Evolutionary conservation across 64 coral and sea anemone species (phyloP).

Genomic region (Dendronephthya gigantea): DNA sequence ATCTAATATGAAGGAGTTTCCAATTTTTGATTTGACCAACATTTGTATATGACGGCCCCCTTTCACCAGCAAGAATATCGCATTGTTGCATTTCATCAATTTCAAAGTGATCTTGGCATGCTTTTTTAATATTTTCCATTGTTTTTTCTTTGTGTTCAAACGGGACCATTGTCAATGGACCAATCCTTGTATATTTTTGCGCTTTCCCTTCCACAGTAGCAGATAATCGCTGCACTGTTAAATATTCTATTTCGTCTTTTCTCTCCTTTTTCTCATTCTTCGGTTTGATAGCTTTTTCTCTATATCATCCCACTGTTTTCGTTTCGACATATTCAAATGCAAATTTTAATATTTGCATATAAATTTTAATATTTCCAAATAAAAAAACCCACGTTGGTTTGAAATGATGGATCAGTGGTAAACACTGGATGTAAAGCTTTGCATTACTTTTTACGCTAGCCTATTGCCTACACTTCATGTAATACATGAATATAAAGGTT

Average conservation of each 20-base stretch:
- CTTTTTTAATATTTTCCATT: constrained; percentile 14
- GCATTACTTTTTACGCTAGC: too few relatives aligned
- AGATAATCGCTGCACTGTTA: constrained; percentile 6
- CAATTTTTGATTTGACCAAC: background rate
- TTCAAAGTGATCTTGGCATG: too few relatives aligned
- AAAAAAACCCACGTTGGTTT: too few relatives aligned
- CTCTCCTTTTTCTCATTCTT: background rate
- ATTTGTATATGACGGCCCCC: background rate
- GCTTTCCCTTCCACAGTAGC: background rate
- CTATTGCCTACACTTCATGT: too few relatives aligned
- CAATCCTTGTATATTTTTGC: background rate
- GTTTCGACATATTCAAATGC: background rate
- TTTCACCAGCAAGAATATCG: background rate
- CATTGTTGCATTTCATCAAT: constrained; percentile 9
- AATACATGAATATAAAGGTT: too few relatives aligned
- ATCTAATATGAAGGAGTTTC: background rate
- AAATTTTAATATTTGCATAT: constrained; percentile 7
- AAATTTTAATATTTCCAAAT: too few relatives aligned
- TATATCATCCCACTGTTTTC: constrained; percentile 1
- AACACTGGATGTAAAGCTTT: too few relatives aligned
- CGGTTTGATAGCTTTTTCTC: background rate
- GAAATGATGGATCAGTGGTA: too few relatives aligned
- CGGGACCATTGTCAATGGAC: background rate
- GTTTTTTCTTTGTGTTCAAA: constrained; percentile 21
- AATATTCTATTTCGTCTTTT: constrained; percentile 6